Conservation (phyloP, 2,888 invertebrate species). For the Torymus tubicola region DNA sequence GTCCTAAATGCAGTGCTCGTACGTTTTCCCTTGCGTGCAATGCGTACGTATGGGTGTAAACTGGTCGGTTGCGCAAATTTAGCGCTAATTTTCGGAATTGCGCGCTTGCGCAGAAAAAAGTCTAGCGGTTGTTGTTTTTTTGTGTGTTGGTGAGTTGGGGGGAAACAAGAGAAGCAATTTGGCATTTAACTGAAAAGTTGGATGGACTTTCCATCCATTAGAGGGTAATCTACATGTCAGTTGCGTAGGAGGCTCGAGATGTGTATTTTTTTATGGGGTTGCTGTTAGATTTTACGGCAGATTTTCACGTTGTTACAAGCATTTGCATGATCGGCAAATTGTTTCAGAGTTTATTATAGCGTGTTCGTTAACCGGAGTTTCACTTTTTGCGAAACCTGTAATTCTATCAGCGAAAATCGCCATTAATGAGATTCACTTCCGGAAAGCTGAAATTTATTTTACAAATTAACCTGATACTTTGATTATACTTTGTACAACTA, state of each 20-base stretch:
- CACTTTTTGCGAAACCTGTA: conserved; percentile 7
- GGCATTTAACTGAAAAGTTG: background rate
- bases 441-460: no score
- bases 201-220: conserved; percentile 31
- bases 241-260: background rate
- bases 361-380: conserved; percentile 12
- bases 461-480: no score
- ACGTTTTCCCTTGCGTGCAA: conserved; percentile 5
- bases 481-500: no score
- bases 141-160: no score
- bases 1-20: conserved; percentile 13
- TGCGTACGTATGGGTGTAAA: background rate
- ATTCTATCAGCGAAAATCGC: no score
- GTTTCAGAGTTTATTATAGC: conserved; percentile 5
- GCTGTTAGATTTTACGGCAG: conserved; percentile 11
- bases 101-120: background rate
- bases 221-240: conserved; percentile 10
- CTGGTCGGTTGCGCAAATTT: conserved; percentile 19
- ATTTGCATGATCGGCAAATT: background rate
- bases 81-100: conserved; percentile 27
- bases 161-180: background rate
- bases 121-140: no score
- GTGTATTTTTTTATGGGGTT: background rate
- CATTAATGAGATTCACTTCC: no score
- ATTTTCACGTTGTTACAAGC: background rate